Percentiles rank a stretch among this genome's conserved stretches.
Evolutionary conservation across 2,888 invertebrate genomes (phyloP).

Genomic region (Acrobasis consociella): DNA sequence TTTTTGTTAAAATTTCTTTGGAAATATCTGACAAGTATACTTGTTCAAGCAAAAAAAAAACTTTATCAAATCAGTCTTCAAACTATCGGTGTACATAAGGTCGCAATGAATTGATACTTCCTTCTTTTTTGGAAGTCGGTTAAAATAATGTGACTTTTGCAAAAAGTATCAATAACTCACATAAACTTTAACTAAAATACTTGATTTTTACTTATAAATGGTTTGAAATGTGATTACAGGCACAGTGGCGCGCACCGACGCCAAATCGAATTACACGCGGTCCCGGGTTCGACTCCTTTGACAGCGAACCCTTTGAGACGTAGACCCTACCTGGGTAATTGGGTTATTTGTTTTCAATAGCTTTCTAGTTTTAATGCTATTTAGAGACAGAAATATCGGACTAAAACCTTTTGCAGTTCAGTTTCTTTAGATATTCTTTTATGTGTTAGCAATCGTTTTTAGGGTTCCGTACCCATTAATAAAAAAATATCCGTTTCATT

Average conservation of each 20-base stretch:
- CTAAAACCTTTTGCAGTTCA: too few relatives aligned
- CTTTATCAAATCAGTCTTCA: too few relatives aligned
- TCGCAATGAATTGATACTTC: too few relatives aligned
- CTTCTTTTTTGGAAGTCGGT: too few relatives aligned
- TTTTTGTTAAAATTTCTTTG: too few relatives aligned
- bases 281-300: conserved; percentile 57
- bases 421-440: neutral
- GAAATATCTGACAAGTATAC: too few relatives aligned
- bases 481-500: too few relatives aligned
- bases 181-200: too few relatives aligned
- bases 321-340: conserved; percentile 26
- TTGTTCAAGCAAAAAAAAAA: too few relatives aligned
- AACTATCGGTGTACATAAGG: too few relatives aligned
- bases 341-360: conserved; percentile 17
- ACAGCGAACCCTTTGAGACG: conserved; percentile 52
- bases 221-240: conserved; percentile 49
- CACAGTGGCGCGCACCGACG: conserved; percentile 46
- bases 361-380: conserved; percentile 1
- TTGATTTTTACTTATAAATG: conserved; percentile 3
- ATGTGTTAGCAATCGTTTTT: neutral
- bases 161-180: neutral
- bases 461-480: too few relatives aligned
- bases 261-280: conserved; percentile 62
- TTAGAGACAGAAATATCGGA: neutral
- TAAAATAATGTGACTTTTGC: neutral